Evolutionary conservation across 1,140 invertebrate genomes (phyloP).

Genomic region (Diuraphis noxia): DNA sequence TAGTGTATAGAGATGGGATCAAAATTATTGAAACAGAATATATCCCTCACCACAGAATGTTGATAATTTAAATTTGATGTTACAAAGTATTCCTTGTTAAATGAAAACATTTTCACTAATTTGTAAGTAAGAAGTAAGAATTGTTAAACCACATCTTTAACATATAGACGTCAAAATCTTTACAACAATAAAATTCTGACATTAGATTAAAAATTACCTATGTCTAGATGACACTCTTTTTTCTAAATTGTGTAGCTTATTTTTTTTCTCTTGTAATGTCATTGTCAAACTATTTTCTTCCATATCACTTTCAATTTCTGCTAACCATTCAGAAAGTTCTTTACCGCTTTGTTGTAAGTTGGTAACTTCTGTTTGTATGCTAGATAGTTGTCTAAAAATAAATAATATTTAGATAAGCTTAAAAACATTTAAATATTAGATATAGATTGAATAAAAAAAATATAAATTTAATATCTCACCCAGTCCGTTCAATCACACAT

Average conservation of each 20-base stretch:
- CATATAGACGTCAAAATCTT: neutral
- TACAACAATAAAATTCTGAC: neutral
- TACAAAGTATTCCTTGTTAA: too few relatives aligned
- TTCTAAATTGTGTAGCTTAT: conserved; percentile 38
- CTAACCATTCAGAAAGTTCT: conserved; percentile 51
- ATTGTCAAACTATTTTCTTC: conserved; percentile 39
- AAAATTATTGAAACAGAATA: neutral
- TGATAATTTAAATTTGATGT: too few relatives aligned
- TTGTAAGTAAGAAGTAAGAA: too few relatives aligned
- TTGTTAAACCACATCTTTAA: neutral
- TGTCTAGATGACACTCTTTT: conserved; percentile 40
- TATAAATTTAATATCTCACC: conserved; percentile 29
- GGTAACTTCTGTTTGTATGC: conserved; percentile 33
- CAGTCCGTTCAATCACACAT: conserved; percentile 35
- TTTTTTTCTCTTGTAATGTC: conserved; percentile 49
- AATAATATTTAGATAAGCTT: neutral
- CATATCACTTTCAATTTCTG: conserved; percentile 52
- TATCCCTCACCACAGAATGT: neutral
- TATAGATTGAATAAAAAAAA: neutral
- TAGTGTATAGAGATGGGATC: neutral
- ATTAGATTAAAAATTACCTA: conserved; percentile 29
- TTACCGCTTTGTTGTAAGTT: conserved; percentile 45
- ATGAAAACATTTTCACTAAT: too few relatives aligned
- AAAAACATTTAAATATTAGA: neutral
- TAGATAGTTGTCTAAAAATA: conserved; percentile 47